phyloP scores from a whole-genome alignment of 2,113 vertebrate species.

The Galemys pyrenaicus region DNA sequence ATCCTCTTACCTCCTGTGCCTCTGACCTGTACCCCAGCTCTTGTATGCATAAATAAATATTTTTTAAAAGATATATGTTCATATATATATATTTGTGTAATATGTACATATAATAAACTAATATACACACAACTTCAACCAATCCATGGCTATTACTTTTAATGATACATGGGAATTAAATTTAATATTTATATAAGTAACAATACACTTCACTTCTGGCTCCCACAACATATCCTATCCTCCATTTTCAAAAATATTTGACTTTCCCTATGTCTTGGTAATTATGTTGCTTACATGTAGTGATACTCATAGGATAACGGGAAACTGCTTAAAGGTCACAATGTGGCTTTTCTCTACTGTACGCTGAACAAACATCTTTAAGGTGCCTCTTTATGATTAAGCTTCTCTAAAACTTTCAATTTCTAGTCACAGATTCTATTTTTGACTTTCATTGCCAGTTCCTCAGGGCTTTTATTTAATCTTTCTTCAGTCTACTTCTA shows the following conservation, averaged over 20 bases:
- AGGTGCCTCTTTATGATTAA: not conserved
- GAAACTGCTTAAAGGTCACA: not conserved
- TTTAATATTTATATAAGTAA: not conserved
- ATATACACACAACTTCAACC: no score
- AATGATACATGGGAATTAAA: no score
- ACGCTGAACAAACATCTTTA: slow-evolving; percentile 29
- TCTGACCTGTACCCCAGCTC: no score
- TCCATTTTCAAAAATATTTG: not conserved
- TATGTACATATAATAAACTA: no score
- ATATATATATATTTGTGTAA: no score
- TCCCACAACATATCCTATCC: not conserved
- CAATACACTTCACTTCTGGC: not conserved
- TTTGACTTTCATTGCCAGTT: slow-evolving; percentile 44
- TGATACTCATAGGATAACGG: not conserved
- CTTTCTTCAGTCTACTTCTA: slow-evolving; percentile 25
- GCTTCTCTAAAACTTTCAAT: slow-evolving; percentile 28
- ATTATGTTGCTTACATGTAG: not conserved
- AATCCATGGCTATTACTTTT: no score
- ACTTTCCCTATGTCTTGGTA: not conserved
- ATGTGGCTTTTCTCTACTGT: not conserved
- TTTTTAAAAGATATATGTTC: no score
- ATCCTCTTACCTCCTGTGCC: no score
- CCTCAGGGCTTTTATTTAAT: slow-evolving; percentile 57
- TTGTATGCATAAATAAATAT: no score
- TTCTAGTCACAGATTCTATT: slow-evolving; percentile 35